Evolutionary conservation across 35 echinoderm and acorn worm genomes (phyloP), one percentile per base, ranked within the genome.

Genomic region (Amphiura filiformis): DNA sequence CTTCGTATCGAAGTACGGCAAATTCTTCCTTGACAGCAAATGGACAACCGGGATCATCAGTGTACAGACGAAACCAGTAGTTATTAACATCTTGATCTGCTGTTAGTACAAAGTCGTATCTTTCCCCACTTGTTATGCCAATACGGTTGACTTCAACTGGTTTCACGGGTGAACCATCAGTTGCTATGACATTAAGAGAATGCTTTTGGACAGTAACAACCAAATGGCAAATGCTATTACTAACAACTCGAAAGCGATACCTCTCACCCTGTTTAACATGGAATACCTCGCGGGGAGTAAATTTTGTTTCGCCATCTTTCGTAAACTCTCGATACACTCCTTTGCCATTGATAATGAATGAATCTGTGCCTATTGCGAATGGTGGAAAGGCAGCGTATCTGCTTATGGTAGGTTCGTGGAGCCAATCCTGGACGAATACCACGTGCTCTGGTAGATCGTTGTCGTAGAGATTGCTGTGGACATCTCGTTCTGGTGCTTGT

Each of bases 41-140:
- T 52, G 44, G 7, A 20, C 44, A 52, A 52, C 61, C 61, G 15
- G 61, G 61, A 70, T 18, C 61, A 26, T n/a, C 26, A 30, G 4
- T 90, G 20, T 89, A 86, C 22, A 91, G 86, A 52, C 90, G 65
- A 11, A 99, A 39, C 96, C 96, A 95, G 70, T 99, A 99, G 57
- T 90, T 99, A 1, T 42, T 83, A 38, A 90, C 80, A 23, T 36
- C 39, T 81, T 90, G 79, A 31, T 90, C 83, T 7, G 93, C 96
- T 22, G 77, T 39, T 34, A 99, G 39, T 0, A 99, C 79, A 61
- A 97, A 93, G 41, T 97, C 95, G 40, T 86, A 97, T n/a, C 95
- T 65, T 78, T 97, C 95, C 2, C 92, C 95, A 61, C 78, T 65
- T 18, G 38, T 85, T 1, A 97, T 56, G 0, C 49, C 86, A 34